A percentile compares a stretch with the other conserved stretches of the same genome.
These are phyloP conservation scores for Macrotis lagotis DNA, from an alignment of 2,113 vertebrate genomes.

Conservation along the genomic window DNA sequence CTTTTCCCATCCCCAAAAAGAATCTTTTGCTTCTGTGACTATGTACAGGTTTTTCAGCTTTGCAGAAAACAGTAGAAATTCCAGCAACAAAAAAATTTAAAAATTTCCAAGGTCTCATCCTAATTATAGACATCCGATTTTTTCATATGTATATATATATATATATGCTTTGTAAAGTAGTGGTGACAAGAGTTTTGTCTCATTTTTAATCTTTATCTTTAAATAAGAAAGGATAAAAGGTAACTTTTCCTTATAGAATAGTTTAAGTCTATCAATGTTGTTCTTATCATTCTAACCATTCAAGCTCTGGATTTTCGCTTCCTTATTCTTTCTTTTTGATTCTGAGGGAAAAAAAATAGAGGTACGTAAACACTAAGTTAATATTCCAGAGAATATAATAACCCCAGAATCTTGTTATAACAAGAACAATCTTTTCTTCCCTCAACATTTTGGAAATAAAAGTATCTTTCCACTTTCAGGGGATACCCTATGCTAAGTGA, in stretches of 20 bases:
- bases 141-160: too few relatives aligned
- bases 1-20: conserved; percentile 45
- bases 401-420: conserved; percentile 43
- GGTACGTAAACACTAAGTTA: not conserved
- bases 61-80: conserved; percentile 32
- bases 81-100: conserved; percentile 50
- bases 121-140: not conserved
- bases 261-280: not conserved
- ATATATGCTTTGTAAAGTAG: conserved; percentile 25
- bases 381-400: conserved; percentile 36
- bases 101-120: not conserved
- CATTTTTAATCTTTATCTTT: not conserved
- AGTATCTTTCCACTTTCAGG: conserved; percentile 45
- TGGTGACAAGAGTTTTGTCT: conserved; percentile 26
- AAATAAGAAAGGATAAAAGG: conserved; percentile 39
- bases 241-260: conserved; percentile 35
- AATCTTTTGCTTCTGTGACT: not conserved
- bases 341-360: conserved; percentile 49
- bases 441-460: conserved; percentile 19
- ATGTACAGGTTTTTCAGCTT: conserved; percentile 12
- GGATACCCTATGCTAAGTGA: conserved; percentile 33
- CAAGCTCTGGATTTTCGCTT: not conserved
- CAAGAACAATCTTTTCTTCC: conserved; percentile 28
- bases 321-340: not conserved
- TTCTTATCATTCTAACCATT: conserved; percentile 56